Conservation (phyloP, 2,113 vertebrate species). For the Macquaria ambigua region DNA sequence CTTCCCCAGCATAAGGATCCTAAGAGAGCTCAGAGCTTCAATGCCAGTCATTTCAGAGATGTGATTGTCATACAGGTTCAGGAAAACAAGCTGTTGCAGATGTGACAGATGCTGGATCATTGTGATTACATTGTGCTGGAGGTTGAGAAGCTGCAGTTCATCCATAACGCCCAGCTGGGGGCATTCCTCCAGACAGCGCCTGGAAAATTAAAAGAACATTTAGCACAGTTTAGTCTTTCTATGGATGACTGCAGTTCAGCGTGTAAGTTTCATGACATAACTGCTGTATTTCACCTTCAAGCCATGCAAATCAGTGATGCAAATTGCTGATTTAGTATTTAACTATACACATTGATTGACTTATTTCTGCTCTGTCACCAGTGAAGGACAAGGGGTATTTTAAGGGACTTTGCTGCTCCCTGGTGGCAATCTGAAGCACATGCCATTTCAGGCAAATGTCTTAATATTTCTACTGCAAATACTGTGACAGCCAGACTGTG, state of each 20-base stretch:
- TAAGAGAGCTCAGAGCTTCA: slow-evolving; percentile 88
- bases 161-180: slow-evolving; percentile 89
- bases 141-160: slow-evolving; percentile 90
- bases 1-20: slow-evolving; percentile 92
- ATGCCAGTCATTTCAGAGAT: slow-evolving; percentile 93
- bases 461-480: slow-evolving; percentile 1
- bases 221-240: neutral
- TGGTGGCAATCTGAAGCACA: slow-evolving; percentile 64
- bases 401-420: slow-evolving; percentile 77
- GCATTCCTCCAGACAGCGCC: slow-evolving; percentile 89
- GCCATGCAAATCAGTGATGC: neutral
- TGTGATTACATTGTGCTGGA: slow-evolving; percentile 94
- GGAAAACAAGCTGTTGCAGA: slow-evolving; percentile 90
- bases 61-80: slow-evolving; percentile 94
- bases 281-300: neutral
- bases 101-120: slow-evolving; percentile 91
- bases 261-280: neutral
- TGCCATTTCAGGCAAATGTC: neutral
- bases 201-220: slow-evolving; percentile 61
- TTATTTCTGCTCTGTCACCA: neutral
- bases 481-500: neutral
- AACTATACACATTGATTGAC: neutral
- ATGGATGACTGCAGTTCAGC: neutral
- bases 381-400: neutral
- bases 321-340: neutral